A percentile compares a stretch with the other conserved stretches of the same genome.
Conservation (phyloP, 2,888 invertebrate species). For the Camponotus fellah region DNA sequence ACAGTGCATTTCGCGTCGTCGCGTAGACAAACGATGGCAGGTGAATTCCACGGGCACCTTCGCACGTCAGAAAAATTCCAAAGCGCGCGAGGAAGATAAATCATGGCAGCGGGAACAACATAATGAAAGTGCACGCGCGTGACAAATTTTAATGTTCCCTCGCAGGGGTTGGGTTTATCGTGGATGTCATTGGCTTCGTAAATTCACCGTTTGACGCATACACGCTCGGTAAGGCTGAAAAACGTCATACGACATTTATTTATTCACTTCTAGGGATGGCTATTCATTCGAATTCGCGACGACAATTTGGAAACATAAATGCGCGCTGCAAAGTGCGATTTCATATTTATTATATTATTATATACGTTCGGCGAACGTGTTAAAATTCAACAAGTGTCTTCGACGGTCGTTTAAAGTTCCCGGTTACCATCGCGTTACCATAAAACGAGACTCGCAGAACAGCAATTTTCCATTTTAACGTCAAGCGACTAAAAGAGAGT, state of each 20-base stretch:
- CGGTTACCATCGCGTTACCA: neutral
- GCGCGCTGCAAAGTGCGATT: neutral
- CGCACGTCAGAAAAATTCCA: slow-evolving; percentile 45
- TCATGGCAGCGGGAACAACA: slow-evolving; percentile 18
- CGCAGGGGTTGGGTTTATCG: slow-evolving; percentile 17
- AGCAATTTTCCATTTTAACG: slow-evolving; percentile 39
- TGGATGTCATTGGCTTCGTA: neutral
- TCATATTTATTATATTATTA: neutral
- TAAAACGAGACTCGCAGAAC: slow-evolving; percentile 22
- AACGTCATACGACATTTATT: neutral
- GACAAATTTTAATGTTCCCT: slow-evolving; percentile 29
- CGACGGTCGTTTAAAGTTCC: slow-evolving; percentile 8
- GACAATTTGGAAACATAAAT: neutral
- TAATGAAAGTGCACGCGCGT: slow-evolving; percentile 44
- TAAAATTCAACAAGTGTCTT: slow-evolving; percentile 46
- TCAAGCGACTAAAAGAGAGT: slow-evolving; percentile 11
- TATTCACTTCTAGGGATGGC: neutral
- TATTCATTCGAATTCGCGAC: neutral
- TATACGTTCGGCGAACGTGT: slow-evolving; percentile 1
- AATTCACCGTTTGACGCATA: neutral
- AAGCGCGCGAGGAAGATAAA: slow-evolving; percentile 39
- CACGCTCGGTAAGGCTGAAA: neutral
- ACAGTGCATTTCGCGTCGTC: slow-evolving; percentile 30
- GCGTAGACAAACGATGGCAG: slow-evolving; percentile 49
- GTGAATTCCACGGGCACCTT: slow-evolving; percentile 31